Percentiles rank a stretch among this genome's conserved stretches.
Conservation (phyloP, 2,888 invertebrate genomes). For the Cabera pusaria region DNA sequence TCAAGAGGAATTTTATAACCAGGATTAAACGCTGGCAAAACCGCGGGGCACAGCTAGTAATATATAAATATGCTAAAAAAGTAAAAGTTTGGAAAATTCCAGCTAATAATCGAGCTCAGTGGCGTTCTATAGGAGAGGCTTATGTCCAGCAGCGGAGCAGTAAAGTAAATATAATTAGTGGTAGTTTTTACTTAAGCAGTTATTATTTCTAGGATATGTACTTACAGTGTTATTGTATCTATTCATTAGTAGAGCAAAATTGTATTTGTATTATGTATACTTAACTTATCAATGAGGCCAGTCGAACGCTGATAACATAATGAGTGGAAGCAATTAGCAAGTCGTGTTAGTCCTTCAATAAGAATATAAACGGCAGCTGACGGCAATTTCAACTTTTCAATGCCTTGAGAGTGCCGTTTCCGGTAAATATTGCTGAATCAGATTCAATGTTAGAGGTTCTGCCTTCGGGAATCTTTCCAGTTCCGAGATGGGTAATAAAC, state of each 20-base stretch:
- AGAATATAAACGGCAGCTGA: slow-evolving; percentile 24
- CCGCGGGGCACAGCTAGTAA: too few species aligned
- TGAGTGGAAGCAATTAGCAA: slow-evolving; percentile 30
- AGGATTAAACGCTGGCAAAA: too few species aligned
- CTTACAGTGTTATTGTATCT: too few species aligned
- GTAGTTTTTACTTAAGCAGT: too few species aligned
- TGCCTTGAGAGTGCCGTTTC: slow-evolving; percentile 10
- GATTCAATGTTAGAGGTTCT: slow-evolving; percentile 24
- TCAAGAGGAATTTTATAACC: too few species aligned
- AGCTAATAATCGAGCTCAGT: too few species aligned
- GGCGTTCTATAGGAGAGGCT: too few species aligned
- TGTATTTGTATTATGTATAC: slow-evolving; percentile 17
- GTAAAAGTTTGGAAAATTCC: too few species aligned
- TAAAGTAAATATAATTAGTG: too few species aligned
- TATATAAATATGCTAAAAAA: too few species aligned
- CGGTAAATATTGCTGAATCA: slow-evolving; percentile 20
- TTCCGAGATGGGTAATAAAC: slow-evolving; percentile 31
- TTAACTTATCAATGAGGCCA: slow-evolving; percentile 29
- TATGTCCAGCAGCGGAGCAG: too few species aligned
- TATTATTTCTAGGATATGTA: too few species aligned
- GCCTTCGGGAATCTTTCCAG: slow-evolving; percentile 26
- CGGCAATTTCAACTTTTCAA: slow-evolving; percentile 9
- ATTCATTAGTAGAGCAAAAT: slow-evolving; percentile 21
- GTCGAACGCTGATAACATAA: slow-evolving; percentile 28
- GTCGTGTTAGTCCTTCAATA: slow-evolving; percentile 21